Conservation (phyloP, 2,797 vertebrate genomes). For the Coendou prehensilis region DNA sequence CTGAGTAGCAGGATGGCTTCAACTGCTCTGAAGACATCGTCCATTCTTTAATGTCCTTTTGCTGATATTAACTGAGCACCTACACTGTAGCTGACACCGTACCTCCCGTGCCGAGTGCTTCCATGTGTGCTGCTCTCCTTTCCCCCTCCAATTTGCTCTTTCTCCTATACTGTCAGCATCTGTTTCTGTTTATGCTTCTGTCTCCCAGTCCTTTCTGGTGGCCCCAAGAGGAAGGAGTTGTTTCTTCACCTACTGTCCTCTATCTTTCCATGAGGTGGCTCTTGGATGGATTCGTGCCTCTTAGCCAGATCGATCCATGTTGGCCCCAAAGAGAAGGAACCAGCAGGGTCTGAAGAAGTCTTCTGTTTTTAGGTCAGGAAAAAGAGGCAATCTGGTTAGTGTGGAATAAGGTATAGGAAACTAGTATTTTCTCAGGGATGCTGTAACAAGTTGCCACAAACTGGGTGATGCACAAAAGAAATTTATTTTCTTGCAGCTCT, state of each 20-base stretch:
- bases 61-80: neutral
- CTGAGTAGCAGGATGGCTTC: neutral
- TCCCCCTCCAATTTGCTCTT: neutral
- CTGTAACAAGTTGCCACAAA: neutral
- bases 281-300: neutral
- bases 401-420: neutral
- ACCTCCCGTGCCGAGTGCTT: neutral
- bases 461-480: neutral
- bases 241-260: neutral
- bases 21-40: neutral
- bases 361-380: neutral
- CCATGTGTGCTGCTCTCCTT: neutral
- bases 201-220: neutral
- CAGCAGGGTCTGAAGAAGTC: neutral
- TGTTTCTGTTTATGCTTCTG: neutral
- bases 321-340: neutral
- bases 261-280: neutral
- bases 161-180: neutral
- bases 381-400: neutral
- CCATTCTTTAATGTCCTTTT: neutral
- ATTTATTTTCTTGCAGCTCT: neutral
- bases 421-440: neutral
- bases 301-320: neutral
- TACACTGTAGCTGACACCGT: neutral
- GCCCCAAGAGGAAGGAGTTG: neutral